Evolutionary conservation across 2,888 invertebrate species (phyloP), one percentile per base, ranked within the genome.

Genomic region (Cosmopolites sordidus): DNA sequence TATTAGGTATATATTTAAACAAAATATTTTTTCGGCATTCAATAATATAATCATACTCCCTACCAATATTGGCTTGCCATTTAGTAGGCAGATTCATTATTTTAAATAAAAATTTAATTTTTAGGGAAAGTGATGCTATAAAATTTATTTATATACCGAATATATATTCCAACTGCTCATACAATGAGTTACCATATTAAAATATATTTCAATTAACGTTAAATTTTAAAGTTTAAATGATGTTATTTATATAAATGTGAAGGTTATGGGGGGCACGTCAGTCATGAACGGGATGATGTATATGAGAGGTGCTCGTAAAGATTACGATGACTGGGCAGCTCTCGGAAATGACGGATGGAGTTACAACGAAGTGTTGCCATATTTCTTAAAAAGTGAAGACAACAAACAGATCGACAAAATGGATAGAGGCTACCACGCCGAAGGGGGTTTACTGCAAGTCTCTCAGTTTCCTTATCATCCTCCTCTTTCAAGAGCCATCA

Each of bases 241-340:
- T 22, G 43, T 43, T 11, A 27, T 22, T 43, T 22, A n/a, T 14
- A n/a, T 15, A 27, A 38, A 37, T 46, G 27, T 22, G 22, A 69
- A 87, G 87, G 90, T 91, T 0, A 74, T 93, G 8, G 95, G 95
- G 4, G 95, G 95, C 0, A 93, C 92, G 0, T 93, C 93, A 12
- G 91, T 92, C 0, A 82, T 95, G 77, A 96, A 96, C 73, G 95
- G 95, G 16, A 96, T 96, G 95, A 93, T 90, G 83, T 95, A 95
- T 73, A 89, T 95, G 60, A 80, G 95, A 17, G 95, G 95, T 1
- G 86, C 92, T 51, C 82, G 86, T 16, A 83, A 83, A 56, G 95
- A 95, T 74, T 95, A 86, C 74, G 91, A 95, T 69, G 79, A 82
- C 56, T 95, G 94, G 95, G 89, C 88, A 0, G 83, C 81, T 0